A percentile compares a stretch with the other conserved stretches of the same genome.
Conservation (phyloP, 1,140 invertebrate genomes). For the Bombus sylvicola region DNA sequence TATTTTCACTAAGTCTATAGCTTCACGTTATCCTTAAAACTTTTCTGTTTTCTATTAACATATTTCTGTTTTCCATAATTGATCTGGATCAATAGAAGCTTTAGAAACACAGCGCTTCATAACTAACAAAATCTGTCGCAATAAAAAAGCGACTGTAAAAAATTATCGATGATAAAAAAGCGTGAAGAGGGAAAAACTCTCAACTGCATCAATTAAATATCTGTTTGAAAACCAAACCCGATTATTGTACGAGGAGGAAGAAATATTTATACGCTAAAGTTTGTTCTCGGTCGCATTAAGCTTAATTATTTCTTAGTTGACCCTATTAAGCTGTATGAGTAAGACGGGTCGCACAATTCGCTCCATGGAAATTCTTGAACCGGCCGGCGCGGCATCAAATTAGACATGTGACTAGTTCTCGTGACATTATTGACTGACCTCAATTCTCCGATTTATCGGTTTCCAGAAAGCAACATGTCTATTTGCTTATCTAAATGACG, state of each 20-base stretch:
- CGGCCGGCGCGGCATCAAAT: conserved; percentile 19
- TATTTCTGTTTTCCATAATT: background rate
- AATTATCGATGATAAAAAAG: background rate
- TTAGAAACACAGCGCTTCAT: background rate
- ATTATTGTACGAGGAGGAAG: background rate
- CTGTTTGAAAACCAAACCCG: too few species aligned
- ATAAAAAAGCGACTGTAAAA: background rate
- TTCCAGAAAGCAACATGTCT: background rate
- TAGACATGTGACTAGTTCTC: conserved; percentile 14
- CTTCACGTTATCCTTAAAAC: background rate
- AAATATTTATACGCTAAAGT: conserved; percentile 21
- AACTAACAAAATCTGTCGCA: background rate
- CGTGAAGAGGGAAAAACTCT: background rate
- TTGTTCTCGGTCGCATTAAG: conserved; percentile 7
- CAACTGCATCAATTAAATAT: background rate
- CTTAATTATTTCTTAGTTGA: conserved; percentile 57
- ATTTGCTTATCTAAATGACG: background rate
- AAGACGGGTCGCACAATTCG: conserved; percentile 21
- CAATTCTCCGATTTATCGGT: background rate
- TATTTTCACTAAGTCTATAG: background rate
- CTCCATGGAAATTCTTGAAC: conserved; percentile 45
- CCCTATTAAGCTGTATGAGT: conserved; percentile 31
- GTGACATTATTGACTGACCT: background rate
- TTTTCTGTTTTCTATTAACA: too few species aligned
- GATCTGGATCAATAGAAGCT: background rate